Base-by-base conservation (phyloP, 2,113 vertebrate species). In the Ailurus styani region DNA sequence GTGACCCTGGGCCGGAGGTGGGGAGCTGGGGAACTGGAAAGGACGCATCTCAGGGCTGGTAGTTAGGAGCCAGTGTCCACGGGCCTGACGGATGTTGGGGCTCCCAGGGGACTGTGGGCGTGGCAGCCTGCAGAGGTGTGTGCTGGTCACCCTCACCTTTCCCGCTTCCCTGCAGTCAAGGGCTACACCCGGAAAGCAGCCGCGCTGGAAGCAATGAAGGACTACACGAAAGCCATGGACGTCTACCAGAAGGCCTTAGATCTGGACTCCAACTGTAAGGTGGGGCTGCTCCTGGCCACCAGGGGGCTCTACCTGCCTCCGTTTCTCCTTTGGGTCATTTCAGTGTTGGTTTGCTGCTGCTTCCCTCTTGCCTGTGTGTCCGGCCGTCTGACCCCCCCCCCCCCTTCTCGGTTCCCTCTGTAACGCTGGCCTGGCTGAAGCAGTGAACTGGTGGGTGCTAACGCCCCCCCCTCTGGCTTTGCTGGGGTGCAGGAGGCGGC, bases 181-280 rank as follows among this genome's bases (percentile, higher is more conserved):
- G 99, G 99, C 34, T 99, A 99, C 96, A 99, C 99, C 0, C 99
- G 99, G 75, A 99, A 99, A 97, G 99, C 99, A 5, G 99, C 99
- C 3, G 99, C 99, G 6, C 97, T 99, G n/a, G 99, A 99, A 96
- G 99, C 99, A 21, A 99, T 99, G 99, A 99, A 99, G 97, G 99
- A 99, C 96, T 99, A 98, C 97, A 98, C 99, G 8, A 99, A 99
- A 98, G 99, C 99, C 52, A 99, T 99, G 99, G 99, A 99, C 23
- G 99, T 98, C 9, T 99, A 99, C 96, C 99, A 99, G 98, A 99
- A 99, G 91, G 99, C 99, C 0, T 97, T 99, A 9, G 99, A 99
- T 82, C 98, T 99, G 3, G 99, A 99, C 72, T 98, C 99, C 40
- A 98, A 95, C 97, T 99, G 99, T 62, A 99, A 99, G 99, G 99